A percentile compares a stretch with the other conserved stretches of the same genome.
Conservation (phyloP, 2,888 invertebrate species). For the Apeira syringaria region DNA sequence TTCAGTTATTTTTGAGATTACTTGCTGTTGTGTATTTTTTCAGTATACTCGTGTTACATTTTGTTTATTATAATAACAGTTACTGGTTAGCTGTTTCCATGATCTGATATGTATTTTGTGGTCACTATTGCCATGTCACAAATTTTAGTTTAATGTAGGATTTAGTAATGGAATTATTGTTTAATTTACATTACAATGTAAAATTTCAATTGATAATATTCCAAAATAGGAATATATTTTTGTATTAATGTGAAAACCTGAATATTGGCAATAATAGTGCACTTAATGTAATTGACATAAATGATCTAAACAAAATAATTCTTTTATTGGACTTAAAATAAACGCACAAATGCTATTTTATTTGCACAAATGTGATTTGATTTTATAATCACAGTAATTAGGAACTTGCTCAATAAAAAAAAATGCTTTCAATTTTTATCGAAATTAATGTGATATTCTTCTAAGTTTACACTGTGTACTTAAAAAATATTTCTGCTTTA, state of each 20-base stretch:
- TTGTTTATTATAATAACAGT: too few relatives aligned
- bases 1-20: conserved; percentile 24
- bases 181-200: too few relatives aligned
- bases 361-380: background rate
- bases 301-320: background rate
- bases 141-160: background rate
- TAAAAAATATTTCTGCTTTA: conserved; percentile 6
- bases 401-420: conserved; percentile 18
- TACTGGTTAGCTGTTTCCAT: background rate
- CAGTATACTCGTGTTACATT: conserved; percentile 11
- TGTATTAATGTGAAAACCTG: background rate
- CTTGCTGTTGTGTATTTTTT: conserved; percentile 23
- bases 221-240: background rate
- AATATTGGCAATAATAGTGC: background rate
- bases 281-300: background rate
- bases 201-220: too few relatives aligned
- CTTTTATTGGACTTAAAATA: conserved; percentile 8
- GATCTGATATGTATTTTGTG: background rate
- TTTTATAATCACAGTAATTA: too few relatives aligned
- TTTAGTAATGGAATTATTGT: too few relatives aligned
- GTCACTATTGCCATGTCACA: conserved; percentile 5
- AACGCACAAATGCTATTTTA: conserved; percentile 20
- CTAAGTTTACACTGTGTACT: conserved; percentile 12
- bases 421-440: conserved; percentile 17
- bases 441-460: conserved; percentile 6